Evolutionary conservation across 2,888 invertebrate species (phyloP), one percentile per base, ranked within the genome.

Genomic region (Cinara cedri): DNA sequence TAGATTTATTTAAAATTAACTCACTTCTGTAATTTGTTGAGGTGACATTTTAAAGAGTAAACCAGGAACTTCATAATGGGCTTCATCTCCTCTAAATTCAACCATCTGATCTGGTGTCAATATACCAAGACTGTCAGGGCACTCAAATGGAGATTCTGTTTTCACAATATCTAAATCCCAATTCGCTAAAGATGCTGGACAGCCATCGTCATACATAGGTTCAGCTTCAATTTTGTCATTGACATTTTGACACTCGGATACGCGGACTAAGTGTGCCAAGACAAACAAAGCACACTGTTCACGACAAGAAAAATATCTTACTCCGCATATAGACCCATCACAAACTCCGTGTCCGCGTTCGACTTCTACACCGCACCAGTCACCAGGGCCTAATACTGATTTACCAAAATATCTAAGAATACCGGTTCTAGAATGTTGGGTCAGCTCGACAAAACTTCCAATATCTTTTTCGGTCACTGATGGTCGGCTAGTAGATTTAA

Each of bases 91-190:
- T 70, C 89, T 89, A 82, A 90, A 90, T 84, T 93, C 92, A 82
- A 87, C 86, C 93, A 95, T 94, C 86, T 95, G 94, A 87, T 94
- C 94, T 0, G 95, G 94, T 13, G 95, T 94, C 82, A 96, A 87
- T 84, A 95, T 95, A 8, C 95, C 95, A 83, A 95, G 87, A 84
- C 93, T 93, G 85, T 95, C 94, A 84, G 94, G 91, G 84, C 90
- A 87, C 83, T 92, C 94, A 83, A 93, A 89, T 1, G 94, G 95
- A 85, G 70, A 78, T 60, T 78, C 78, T 24, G 78, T 78, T 16
- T 83, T 83, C 44, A 82, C 80, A 51, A 82, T 72, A 26, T 83
- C 81, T 54, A 82, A 80, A 72, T 83, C 83, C 81, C 82, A 82
- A 62, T 83, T 74, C 13, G 82, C 81, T 13, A 81, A 55, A 26